phyloP scores from a whole-genome alignment of 1,140 invertebrate genomes.

The silkworm (Bombyx mori) region DNA sequence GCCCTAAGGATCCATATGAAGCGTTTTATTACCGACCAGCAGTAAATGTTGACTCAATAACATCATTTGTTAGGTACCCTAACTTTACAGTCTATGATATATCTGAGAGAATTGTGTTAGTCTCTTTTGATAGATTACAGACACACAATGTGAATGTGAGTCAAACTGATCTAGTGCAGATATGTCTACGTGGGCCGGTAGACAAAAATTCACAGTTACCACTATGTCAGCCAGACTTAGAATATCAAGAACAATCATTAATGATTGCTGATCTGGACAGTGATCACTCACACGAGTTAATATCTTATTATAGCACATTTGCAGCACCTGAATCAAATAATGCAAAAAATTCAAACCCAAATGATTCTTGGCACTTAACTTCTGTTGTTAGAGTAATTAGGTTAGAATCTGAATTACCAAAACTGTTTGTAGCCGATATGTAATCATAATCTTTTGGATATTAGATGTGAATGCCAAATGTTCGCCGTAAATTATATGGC shows the following conservation, averaged over 20 bases:
- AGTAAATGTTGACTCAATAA: constrained; percentile 52
- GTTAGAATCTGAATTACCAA: constrained; percentile 78
- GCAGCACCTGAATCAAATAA: constrained; percentile 57
- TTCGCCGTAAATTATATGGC: no score
- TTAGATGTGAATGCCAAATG: no score
- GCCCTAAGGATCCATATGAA: constrained; percentile 54
- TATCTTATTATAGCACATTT: constrained; percentile 80
- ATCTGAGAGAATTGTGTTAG: constrained; percentile 81
- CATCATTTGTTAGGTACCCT: constrained; percentile 54
- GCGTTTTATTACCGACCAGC: constrained; percentile 53
- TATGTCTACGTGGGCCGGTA: constrained; percentile 72
- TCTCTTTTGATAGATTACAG: constrained; percentile 80
- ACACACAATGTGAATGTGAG: constrained; percentile 81
- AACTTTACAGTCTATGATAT: constrained; percentile 71
- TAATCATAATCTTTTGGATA: constrained; percentile 8
- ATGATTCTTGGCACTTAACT: constrained; percentile 71
- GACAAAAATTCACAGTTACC: constrained; percentile 54
- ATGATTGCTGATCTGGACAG: constrained; percentile 80
- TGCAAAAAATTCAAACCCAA: constrained; percentile 57
- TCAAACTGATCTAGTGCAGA: constrained; percentile 79
- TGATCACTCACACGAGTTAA: constrained; percentile 80
- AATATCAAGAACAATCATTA: constrained; percentile 78
- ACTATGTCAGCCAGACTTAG: constrained; percentile 80
- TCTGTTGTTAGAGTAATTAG: constrained; percentile 77
- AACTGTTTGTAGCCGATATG: constrained; percentile 70